Percentiles rank a stretch among this genome's conserved stretches.
phyloP scores from a whole-genome alignment of 2,113 vertebrate species.

The Oxygymnocypris stewartii region DNA sequence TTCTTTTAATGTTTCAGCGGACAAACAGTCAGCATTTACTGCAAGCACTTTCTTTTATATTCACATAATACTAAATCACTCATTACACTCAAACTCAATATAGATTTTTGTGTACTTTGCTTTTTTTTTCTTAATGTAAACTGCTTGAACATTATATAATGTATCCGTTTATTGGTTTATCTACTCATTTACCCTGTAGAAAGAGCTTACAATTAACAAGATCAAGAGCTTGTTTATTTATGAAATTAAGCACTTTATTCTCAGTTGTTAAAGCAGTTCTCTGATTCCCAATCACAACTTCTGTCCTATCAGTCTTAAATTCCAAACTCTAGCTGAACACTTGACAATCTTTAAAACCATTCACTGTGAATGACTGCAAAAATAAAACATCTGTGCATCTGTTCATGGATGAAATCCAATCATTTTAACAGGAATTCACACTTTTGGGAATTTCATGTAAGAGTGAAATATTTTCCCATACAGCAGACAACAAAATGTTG shows the following conservation, averaged over 20 bases:
- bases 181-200: background rate
- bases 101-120: background rate
- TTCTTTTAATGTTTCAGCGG: background rate
- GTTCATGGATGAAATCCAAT: background rate
- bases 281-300: background rate
- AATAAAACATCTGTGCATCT: background rate
- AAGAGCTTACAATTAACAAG: background rate
- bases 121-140: slow-evolving; percentile 18
- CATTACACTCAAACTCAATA: background rate
- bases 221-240: background rate
- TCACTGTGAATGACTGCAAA: background rate
- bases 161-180: slow-evolving; percentile 4
- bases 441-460: background rate
- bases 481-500: too few species aligned
- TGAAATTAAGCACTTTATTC: background rate
- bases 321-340: background rate
- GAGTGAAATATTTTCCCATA: background rate
- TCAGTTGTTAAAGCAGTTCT: background rate
- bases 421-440: background rate
- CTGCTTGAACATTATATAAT: background rate
- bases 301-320: background rate
- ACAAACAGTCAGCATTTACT: slow-evolving; percentile 5
- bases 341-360: background rate
- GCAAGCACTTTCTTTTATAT: background rate
- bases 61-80: background rate